A percentile compares a stretch with the other conserved stretches of the same genome.
These are phyloP conservation scores for Lasioglossum albipes DNA, from an alignment of 1,140 invertebrate species.

Conservation along the genomic window DNA sequence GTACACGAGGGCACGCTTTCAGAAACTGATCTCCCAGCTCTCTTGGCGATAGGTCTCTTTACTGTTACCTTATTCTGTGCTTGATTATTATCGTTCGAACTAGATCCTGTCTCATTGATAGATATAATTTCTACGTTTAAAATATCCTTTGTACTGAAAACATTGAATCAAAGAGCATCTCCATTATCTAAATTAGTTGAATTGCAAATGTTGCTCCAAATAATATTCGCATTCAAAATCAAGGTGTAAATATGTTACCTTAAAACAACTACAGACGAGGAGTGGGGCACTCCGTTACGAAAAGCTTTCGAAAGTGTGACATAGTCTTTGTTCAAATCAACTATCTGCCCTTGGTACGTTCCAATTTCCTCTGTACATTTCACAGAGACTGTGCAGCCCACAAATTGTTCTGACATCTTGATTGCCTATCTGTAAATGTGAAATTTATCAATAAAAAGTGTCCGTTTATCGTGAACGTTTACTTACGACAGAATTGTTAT, in stretches of 20 bases:
- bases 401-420: slow-evolving; percentile 84
- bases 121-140: slow-evolving; percentile 83
- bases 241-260: slow-evolving; percentile 72
- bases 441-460: slow-evolving; percentile 12
- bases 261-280: slow-evolving; percentile 82
- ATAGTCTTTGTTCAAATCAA: slow-evolving; percentile 84
- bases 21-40: slow-evolving; percentile 79
- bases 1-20: slow-evolving; percentile 73
- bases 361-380: slow-evolving; percentile 85
- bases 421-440: not conserved
- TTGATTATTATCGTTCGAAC: slow-evolving; percentile 66
- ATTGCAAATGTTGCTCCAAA: not conserved
- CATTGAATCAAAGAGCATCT: slow-evolving; percentile 27
- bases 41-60: slow-evolving; percentile 81
- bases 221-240: not conserved
- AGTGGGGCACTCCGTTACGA: slow-evolving; percentile 88
- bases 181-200: not conserved
- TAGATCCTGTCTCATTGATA: slow-evolving; percentile 74
- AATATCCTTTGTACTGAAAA: slow-evolving; percentile 83
- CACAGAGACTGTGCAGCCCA: slow-evolving; percentile 89
- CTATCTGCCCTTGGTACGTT: slow-evolving; percentile 90
- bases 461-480: not conserved
- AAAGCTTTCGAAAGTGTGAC: slow-evolving; percentile 89
- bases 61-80: slow-evolving; percentile 80
- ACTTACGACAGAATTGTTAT: not conserved